phyloP scores from a whole-genome alignment of 1,140 invertebrate species.

The Caenorhabditis tropicalis region DNA sequence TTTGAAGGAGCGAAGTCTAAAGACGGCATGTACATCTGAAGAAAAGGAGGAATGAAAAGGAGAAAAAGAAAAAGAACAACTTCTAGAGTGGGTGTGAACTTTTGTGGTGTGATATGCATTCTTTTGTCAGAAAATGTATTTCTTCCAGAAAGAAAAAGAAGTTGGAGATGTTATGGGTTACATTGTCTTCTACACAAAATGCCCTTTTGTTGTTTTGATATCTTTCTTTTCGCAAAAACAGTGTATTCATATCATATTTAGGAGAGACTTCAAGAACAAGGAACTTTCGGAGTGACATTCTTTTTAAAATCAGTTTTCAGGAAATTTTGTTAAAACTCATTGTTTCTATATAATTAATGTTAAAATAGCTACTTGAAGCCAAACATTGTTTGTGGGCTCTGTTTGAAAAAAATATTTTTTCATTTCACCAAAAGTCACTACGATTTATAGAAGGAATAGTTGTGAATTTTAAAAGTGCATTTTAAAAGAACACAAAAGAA shows the following conservation, averaged over 20 bases:
- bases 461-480: not conserved
- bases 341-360: too few species aligned
- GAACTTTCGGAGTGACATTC: too few species aligned
- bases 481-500: not conserved
- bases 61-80: not conserved
- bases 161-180: not conserved
- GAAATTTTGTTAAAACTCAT: too few species aligned
- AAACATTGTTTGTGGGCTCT: too few species aligned
- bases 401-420: too few species aligned
- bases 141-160: not conserved
- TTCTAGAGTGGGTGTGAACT: conserved; percentile 31
- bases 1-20: not conserved
- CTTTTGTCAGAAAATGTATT: conserved; percentile 15
- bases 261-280: too few species aligned
- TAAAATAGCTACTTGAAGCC: too few species aligned
- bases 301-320: too few species aligned
- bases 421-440: too few species aligned
- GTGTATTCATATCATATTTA: too few species aligned
- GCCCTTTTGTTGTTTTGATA: not conserved
- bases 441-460: not conserved
- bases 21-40: not conserved
- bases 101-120: not conserved
- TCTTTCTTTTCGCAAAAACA: not conserved
- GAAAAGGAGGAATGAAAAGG: not conserved
- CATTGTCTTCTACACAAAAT: not conserved